Base-by-base conservation (phyloP, 2,113 vertebrate species). In the Urocitellus parryii region DNA sequence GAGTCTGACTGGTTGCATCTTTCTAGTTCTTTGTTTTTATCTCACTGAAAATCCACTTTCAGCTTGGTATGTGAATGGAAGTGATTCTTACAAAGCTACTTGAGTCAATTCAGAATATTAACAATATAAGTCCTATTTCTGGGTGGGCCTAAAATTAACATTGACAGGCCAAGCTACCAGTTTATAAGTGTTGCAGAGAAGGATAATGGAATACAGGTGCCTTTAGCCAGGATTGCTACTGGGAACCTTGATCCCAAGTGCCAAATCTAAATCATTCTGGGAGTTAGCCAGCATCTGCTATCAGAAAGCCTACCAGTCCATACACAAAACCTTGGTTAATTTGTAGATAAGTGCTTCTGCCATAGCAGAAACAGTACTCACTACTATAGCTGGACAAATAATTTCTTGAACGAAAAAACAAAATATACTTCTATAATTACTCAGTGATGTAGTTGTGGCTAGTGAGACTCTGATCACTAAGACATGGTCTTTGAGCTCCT, bases 11-110 rank as follows among this genome's bases (percentile, higher is more conserved):
- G 65, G 25, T 70, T 14, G 56, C 48, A 79, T 88, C 42, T 85
- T 87, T 94, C 78, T 72, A 32, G 34, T 65, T 56, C 45, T 95
- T 90, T 91, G 53, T 88, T 58, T 95, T 86, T 91, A 65, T 88
- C 73, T 82, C 70, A 94, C 73, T 73, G 53, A 83, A 90, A 87
- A 73, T 27, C 77, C 45, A 77, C 72, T 82, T 91, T 94, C 67
- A 48, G 1, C n/a, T 61, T 61, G 11, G 3, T 70, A 10, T 89
- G 32, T 70, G 76, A 63, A 80, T n/a, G 9, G 88, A 73, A 94
- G 37, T 18, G 14, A 70, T 24, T 80, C 45, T 90, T 89, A 39
- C 25, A 32, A 37, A 12, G 51, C 65, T 63, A 45, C 65, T 63
- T 45, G 25, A 76, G 77, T 88, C n/a, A 65, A 25, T 88, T 74